Percentiles rank a stretch among this genome's conserved stretches.
phyloP scores from a whole-genome alignment of 2,888 invertebrate genomes.

The Machimus rusticus region DNA sequence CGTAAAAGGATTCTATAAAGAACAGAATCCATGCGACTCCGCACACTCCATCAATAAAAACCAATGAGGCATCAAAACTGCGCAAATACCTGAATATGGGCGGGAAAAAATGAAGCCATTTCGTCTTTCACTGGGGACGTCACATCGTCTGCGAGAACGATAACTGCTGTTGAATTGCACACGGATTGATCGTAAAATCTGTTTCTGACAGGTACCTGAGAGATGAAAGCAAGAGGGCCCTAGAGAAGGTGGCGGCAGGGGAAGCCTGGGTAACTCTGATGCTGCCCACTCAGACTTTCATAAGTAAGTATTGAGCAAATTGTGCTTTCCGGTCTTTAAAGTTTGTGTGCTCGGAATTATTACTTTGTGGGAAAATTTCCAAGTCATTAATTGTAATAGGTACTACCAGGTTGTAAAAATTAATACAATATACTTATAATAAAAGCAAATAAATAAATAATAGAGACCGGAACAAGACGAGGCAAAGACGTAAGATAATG shows the following conservation, averaged over 20 bases:
- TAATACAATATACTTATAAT: no score
- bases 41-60: neutral
- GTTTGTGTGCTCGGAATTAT: no score
- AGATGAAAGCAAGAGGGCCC: neutral
- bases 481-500: no score
- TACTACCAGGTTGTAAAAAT: no score
- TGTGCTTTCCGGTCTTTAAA: neutral
- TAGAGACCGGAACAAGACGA: no score
- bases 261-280: neutral
- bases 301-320: neutral
- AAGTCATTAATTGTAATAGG: no score
- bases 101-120: neutral
- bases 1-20: neutral
- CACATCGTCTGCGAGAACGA: neutral
- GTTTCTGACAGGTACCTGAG: neutral
- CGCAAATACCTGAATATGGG: neutral
- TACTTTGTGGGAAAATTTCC: no score
- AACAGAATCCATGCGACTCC: neutral
- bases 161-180: neutral
- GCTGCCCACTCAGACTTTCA: neutral
- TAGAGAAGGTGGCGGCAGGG: neutral
- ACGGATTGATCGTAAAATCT: neutral
- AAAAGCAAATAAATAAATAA: no score
- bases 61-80: neutral
- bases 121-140: neutral